These are phyloP conservation scores for Phalloptychus januarius DNA, from an alignment of 2,797 vertebrate genomes.

Conservation along the genomic window DNA sequence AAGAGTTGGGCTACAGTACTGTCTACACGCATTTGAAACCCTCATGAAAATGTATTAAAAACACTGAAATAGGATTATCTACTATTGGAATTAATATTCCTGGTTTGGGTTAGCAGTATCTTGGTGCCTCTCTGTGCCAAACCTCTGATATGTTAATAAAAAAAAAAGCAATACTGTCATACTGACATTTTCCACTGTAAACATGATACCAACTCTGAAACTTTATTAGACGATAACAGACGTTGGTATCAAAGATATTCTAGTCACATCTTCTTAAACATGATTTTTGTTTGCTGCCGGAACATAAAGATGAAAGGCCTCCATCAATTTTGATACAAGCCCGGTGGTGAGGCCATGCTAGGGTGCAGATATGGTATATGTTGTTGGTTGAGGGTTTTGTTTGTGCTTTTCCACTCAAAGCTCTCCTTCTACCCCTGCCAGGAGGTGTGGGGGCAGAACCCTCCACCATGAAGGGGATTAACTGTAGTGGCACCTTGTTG, in stretches of 20 bases:
- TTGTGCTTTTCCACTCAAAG: constrained; percentile 44
- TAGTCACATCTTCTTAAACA: not conserved
- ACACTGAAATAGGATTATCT: not conserved
- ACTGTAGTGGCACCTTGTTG: constrained; percentile 78
- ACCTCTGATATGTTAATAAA: not conserved
- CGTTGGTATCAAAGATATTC: too few species aligned
- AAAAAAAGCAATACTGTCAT: not conserved
- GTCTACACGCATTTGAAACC: not conserved
- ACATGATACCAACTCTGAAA: not conserved
- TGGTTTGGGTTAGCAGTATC: not conserved
- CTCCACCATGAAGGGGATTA: constrained; percentile 68
- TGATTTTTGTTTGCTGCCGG: constrained; percentile 27
- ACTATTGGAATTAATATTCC: not conserved
- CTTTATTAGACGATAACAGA: not conserved
- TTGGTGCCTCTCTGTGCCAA: not conserved
- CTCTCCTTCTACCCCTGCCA: constrained; percentile 56
- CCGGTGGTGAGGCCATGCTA: constrained; percentile 24
- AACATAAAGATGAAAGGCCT: constrained; percentile 53
- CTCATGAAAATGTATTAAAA: not conserved
- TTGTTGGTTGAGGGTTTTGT: constrained; percentile 46
- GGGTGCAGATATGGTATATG: constrained; percentile 58
- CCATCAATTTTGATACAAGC: constrained; percentile 47
- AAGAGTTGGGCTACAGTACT: not conserved
- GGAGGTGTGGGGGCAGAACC: constrained; percentile 59
- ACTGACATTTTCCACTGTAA: not conserved